These are phyloP conservation scores for Seira ritae DNA, from an alignment of 2,888 invertebrate species.

Conservation along the genomic window DNA sequence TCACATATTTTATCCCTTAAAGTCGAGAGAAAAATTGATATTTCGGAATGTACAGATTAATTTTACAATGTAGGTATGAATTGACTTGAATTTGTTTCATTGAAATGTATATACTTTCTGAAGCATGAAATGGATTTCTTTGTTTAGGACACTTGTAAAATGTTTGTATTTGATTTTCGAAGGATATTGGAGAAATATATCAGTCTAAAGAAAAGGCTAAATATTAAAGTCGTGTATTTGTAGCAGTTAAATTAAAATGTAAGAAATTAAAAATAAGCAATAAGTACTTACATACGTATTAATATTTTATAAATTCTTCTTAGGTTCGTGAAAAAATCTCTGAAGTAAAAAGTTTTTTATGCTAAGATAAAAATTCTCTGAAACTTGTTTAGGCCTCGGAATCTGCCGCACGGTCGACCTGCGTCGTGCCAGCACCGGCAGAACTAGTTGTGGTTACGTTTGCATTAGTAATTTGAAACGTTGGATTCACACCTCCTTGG, in stretches of 20 bases:
- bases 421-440: constrained; percentile 22
- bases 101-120: neutral
- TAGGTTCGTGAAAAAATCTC: too few species aligned
- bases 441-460: constrained; percentile 26
- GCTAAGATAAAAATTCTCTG: neutral
- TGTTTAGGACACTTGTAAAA: too few species aligned
- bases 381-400: constrained; percentile 47
- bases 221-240: too few species aligned
- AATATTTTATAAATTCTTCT: neutral
- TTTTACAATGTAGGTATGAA: constrained; percentile 18
- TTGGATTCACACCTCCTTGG: constrained; percentile 58
- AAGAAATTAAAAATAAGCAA: neutral
- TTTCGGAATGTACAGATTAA: too few species aligned
- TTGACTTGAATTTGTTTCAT: neutral
- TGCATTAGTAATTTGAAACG: constrained; percentile 60
- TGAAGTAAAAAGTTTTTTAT: constrained; percentile 9
- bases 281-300: neutral
- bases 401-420: constrained; percentile 42
- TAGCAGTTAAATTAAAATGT: too few species aligned
- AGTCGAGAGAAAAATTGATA: constrained; percentile 33
- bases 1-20: constrained; percentile 32
- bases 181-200: neutral
- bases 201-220: neutral
- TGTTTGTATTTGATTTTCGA: neutral
- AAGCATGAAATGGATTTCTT: too few species aligned